Base-by-base conservation (phyloP, 1,140 invertebrate genomes). In the Spodoptera litura region DNA sequence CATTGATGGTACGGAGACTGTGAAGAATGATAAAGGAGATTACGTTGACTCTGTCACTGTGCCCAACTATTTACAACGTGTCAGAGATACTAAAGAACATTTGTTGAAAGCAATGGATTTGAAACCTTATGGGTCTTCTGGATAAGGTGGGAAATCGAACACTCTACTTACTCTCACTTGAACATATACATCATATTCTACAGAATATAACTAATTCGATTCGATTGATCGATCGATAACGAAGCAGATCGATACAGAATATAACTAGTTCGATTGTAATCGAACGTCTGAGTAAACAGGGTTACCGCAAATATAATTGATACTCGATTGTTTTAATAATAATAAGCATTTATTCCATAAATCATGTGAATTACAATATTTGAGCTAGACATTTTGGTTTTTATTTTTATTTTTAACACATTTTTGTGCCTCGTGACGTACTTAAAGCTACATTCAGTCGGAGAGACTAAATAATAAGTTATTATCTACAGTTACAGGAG, bases 381-480 rank as follows among this genome's bases (percentile, higher is more conserved):
- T 88, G 86, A 86, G 88, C 87, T 89, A 89, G 83, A 91, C 85
- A 91, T 89, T 92, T 87, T 87, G 87, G 38, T 44, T 44, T 44
- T 44, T 9, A 44, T 88, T 72, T 81, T 31, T 81, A 82, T 86
- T 80, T 31, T 81, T 83, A 85, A 78, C 78, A 82, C 59, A 76
- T 81, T 85, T 44, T 89, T 89, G 82, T 87, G 87, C 87, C 86
- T 85, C 72, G 56, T 82, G 88, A 87, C 90, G 44, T 78, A 78
- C 83, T 89, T 89, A 89, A 80, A 84, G 64, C 84, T 88, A 89
- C 70, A 59, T 80, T 88, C 89, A 90, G 88, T 91, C 87, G 79
- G 25, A 66, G 20, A 71, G 35, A 80, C 74, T 66, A 81, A 77
- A 77, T 77, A 9, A 68, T 49, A 76, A 38, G 13, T 75, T 44